Base-by-base conservation (phyloP, 2,113 vertebrate genomes). In the Leucoraja erinaceus region DNA sequence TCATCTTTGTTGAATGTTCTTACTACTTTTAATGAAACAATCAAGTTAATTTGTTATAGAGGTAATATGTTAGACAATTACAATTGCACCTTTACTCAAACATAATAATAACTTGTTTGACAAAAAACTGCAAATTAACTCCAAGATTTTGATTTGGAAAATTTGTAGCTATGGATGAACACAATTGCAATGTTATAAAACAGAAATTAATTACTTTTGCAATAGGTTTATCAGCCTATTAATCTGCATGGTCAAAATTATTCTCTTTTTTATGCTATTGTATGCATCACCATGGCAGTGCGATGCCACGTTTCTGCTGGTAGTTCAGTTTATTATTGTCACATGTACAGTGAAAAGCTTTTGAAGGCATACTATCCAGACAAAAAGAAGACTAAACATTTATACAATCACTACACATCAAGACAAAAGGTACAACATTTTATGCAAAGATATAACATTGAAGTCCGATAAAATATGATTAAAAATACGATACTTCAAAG, bases 21-120 rank as follows among this genome's bases (percentile, higher is more conserved):
- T 31, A 31, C 83, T 8, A 7, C 75, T 77, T 77, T 33, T 11
- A 11, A 77, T 16, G 16, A 77, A 77, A n/a, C 83, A 88, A 88
- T 66, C 59, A 63, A 88, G 83, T 88, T 88, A 88, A 88, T 88
- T 88, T 88, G n/a, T 88, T 66, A 33, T 12, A 63, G n/a, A 66
- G 14, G 61, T 88, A 88, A 88, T 86, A 16, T 63, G 61, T 63
- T 88, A 16, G 59, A 88, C 63, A n/a, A 88, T 88, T 88, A 63
- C 83, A 63, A 66, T 63, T 88, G 83, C 5, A 18, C 59, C 83
- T 66, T 66, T 14, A 28, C n/a, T 33, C 31, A 59, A 88, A 88
- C 28, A 88, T 10, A 31, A 66, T 66, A 61, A 88, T 88, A 28
- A 88, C 12, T 88, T 88, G 61, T 6, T 31, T 28, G 3, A 59